Base-by-base conservation (phyloP, 2,797 vertebrate species). In the Rallus crepitans region DNA sequence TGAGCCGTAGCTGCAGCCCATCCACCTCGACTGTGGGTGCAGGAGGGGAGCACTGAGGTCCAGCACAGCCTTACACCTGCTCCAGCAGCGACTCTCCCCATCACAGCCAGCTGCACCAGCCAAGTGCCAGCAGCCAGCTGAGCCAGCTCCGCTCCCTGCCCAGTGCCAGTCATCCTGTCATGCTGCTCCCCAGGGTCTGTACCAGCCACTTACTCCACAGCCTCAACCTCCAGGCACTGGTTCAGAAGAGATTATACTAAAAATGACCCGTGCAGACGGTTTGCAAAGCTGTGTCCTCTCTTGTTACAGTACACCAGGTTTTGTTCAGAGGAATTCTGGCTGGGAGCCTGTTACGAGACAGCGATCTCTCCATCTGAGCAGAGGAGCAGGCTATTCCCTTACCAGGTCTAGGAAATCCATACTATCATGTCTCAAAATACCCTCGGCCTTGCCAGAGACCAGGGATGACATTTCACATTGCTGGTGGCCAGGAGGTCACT, bases 281-380 rank as follows among this genome's bases (percentile, higher is more conserved):
- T 21, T 64, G 82, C 89, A 73, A 48, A 89, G 89, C 87, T 8
- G 21, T 19, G 84, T 50, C 76, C 92, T 93, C 94, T 95, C 90
- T 30, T 1, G 11, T 93, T 95, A 93, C 84, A 93, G 92, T 5
- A 94, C 90, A 90, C 17, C 1, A 0, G 83, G 87, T 79, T 89
- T 95, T 96, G 94, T 84, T 82, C 28, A 11, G 85, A 31, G 72
- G 82, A 96, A 89, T 96, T 89, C 64, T 97, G 96, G 96, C 77
- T 2, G 7, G 14, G 72, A 93, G 91, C 91, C 94, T 64, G 71
- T 18, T 78, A 53, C 3, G 12, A 83, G 83, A 40, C 47, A 69
- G 86, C 0, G 7, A 91, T 45, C 87, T 35, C 81, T 23, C 35
- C 0, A 0, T 25, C 8, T 0, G 0, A 82, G 86, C 60, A 48